Evolutionary conservation across 92 coral and sea anemone species (phyloP).

Genomic region (Bergia puertoricense): DNA sequence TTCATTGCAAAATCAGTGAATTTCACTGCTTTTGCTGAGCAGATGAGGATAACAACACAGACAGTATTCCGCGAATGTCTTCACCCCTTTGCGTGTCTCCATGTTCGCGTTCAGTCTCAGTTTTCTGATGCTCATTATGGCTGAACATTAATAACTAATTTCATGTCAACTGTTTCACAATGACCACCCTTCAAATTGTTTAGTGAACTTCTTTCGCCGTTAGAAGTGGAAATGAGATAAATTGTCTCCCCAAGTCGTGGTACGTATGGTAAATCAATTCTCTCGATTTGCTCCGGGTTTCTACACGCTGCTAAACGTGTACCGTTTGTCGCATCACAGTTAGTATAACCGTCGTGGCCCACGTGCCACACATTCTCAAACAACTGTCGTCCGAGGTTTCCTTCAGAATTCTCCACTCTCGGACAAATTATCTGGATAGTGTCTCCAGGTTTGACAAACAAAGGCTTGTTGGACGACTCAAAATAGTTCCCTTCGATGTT

Average conservation of each 20-base stretch:
- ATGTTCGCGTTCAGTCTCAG: background rate
- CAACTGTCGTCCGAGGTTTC: background rate
- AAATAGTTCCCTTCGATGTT: background rate
- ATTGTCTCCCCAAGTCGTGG: conserved; percentile 1
- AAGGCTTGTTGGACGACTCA: conserved; percentile 4
- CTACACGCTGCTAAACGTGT: background rate
- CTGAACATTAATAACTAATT: background rate
- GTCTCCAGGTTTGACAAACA: conserved; percentile 6
- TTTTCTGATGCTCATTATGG: background rate
- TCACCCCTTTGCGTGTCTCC: background rate
- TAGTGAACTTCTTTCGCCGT: background rate
- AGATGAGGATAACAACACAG: background rate
- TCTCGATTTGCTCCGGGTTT: conserved; percentile 4
- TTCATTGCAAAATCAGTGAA: too few species aligned
- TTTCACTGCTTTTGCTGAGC: too few species aligned
- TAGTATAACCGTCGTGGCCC: background rate
- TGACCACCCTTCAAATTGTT: background rate
- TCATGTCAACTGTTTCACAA: conserved; percentile 10
- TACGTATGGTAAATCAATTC: conserved; percentile 12
- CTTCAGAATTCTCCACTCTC: background rate
- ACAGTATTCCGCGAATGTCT: background rate
- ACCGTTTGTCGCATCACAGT: conserved; percentile 11
- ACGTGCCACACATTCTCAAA: conserved; percentile 8
- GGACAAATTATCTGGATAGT: conserved; percentile 5
- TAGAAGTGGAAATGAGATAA: conserved; percentile 7